Conservation (phyloP, 2,888 invertebrate species). For the Lymantria dispar region DNA sequence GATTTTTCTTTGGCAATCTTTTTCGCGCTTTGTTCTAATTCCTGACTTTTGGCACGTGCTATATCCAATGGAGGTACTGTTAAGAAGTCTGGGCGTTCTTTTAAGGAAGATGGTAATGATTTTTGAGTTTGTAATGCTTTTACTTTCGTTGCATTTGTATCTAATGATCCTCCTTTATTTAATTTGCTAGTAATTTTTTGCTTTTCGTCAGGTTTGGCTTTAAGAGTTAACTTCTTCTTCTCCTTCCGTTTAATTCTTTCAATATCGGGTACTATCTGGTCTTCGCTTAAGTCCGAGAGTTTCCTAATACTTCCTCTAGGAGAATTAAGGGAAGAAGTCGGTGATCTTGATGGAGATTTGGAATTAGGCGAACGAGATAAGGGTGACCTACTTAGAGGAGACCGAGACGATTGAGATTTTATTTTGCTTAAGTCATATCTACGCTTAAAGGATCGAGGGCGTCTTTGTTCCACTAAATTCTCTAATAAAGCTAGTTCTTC, state of each 20-base stretch:
- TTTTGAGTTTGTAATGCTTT: conserved; percentile 78
- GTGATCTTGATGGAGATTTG: conserved; percentile 77
- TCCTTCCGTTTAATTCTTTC: conserved; percentile 76
- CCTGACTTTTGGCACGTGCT: conserved; percentile 83
- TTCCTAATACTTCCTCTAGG: conserved; percentile 78
- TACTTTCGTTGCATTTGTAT: conserved; percentile 73
- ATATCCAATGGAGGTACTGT: conserved; percentile 81
- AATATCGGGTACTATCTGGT: conserved; percentile 77
- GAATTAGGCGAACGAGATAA: conserved; percentile 74
- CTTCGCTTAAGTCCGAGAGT: conserved; percentile 76
- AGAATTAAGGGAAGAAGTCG: conserved; percentile 78
- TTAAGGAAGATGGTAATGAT: conserved; percentile 79
- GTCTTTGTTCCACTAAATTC: conserved; percentile 75
- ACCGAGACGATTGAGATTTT: conserved; percentile 64
- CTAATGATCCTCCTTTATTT: conserved; percentile 75
- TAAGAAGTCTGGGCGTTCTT: conserved; percentile 76
- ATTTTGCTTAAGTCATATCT: conserved; percentile 71
- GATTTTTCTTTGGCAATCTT: conserved; percentile 85
- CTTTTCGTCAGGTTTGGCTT: conserved; percentile 73
- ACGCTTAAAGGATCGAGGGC: conserved; percentile 76
- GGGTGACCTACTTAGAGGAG: conserved; percentile 72
- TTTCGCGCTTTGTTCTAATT: conserved; percentile 79
- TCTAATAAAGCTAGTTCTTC: conserved; percentile 82
- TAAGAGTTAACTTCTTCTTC: conserved; percentile 71
- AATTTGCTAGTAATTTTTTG: conserved; percentile 62